Conservation (phyloP, 2,888 invertebrate species). For the Eristalinus sepulchralis region DNA sequence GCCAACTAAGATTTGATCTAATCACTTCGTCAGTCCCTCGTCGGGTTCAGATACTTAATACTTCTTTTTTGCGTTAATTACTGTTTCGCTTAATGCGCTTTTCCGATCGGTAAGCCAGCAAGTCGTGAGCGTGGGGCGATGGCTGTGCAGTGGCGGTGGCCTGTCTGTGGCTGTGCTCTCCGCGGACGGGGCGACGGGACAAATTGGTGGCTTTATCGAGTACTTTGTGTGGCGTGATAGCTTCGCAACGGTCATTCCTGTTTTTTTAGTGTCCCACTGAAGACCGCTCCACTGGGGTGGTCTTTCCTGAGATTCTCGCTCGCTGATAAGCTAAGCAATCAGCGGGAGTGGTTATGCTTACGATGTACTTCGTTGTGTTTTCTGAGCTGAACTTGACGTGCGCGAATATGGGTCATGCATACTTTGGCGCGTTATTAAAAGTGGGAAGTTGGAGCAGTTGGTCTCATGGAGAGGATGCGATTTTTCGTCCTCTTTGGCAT, state of each 20-base stretch:
- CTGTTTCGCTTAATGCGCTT: constrained; percentile 57
- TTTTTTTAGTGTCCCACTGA: constrained; percentile 7
- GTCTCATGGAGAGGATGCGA: too few species aligned
- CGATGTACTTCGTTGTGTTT: not conserved
- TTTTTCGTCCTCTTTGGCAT: too few species aligned
- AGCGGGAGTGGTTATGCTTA: not conserved
- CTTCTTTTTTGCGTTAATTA: constrained; percentile 44
- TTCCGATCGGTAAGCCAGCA: constrained; percentile 4
- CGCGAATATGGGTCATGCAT: too few species aligned
- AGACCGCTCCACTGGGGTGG: constrained; percentile 33
- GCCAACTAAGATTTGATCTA: constrained; percentile 68
- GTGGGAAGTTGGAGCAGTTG: too few species aligned
- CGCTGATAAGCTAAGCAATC: constrained; percentile 31
- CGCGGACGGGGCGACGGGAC: constrained; percentile 14
- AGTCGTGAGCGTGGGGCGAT: not conserved
- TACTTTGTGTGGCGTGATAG: constrained; percentile 49
- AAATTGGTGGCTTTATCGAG: constrained; percentile 31
- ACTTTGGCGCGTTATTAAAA: too few species aligned
- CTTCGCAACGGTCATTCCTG: constrained; percentile 28
- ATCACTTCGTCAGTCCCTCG: constrained; percentile 64
- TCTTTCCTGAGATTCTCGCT: constrained; percentile 8
- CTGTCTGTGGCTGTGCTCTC: not conserved
- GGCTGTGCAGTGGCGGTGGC: not conserved
- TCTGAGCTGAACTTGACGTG: not conserved
- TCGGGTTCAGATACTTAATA: constrained; percentile 56